phyloP scores from a whole-genome alignment of 1,140 invertebrate species.

The Aphaenogaster ashmeadi region DNA sequence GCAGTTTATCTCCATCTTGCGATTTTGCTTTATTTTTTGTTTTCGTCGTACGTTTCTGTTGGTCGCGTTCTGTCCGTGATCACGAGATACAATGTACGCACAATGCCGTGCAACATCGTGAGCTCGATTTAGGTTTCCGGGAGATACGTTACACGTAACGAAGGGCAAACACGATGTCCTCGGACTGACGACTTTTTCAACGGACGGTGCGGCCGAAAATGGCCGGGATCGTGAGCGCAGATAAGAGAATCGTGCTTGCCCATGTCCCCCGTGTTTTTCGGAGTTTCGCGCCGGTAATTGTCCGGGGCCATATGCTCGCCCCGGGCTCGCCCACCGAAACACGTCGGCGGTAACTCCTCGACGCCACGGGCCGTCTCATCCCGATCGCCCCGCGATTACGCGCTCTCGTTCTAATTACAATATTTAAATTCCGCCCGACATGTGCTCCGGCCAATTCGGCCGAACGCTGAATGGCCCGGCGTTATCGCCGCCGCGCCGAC shows the following conservation, averaged over 20 bases:
- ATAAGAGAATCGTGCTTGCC: conserved; percentile 63
- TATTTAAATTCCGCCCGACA: conserved; percentile 84
- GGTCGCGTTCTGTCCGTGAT: not conserved
- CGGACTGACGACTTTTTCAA: conserved; percentile 32
- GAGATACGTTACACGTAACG: conserved; percentile 61
- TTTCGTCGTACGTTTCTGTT: not conserved
- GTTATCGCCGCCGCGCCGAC: conserved; percentile 34
- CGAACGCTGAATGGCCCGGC: conserved; percentile 41
- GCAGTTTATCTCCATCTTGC: not conserved
- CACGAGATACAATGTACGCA: not conserved
- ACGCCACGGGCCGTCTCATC: conserved; percentile 68
- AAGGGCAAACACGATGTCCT: conserved; percentile 22
- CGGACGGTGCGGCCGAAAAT: conserved; percentile 51
- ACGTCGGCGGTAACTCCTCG: conserved; percentile 68
- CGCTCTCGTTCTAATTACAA: conserved; percentile 82
- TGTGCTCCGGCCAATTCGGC: conserved; percentile 73
- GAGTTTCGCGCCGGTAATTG: conserved; percentile 72
- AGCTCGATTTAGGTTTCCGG: not conserved
- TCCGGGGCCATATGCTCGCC: conserved; percentile 79
- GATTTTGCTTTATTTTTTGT: not conserved
- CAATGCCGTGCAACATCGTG: not conserved
- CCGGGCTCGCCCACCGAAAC: conserved; percentile 77
- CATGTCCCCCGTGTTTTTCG: conserved; percentile 58
- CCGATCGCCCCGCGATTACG: conserved; percentile 73
- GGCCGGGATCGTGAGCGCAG: conserved; percentile 61